Percentiles rank a stretch among this genome's conserved stretches.
phyloP scores from a whole-genome alignment of 2,797 vertebrate genomes.

The Peromyscus nudipes region DNA sequence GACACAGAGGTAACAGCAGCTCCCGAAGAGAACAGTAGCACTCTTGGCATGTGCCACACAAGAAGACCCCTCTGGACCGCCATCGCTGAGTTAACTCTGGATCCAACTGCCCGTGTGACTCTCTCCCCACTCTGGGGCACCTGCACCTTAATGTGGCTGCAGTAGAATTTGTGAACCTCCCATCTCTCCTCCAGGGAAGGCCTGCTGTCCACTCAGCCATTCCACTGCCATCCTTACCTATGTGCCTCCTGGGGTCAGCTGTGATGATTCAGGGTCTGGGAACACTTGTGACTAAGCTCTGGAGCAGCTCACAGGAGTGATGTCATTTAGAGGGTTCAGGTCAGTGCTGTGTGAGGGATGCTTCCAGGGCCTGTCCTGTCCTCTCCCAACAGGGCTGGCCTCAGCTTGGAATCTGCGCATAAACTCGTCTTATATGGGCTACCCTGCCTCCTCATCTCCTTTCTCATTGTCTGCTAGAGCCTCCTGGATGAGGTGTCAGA shows the following conservation, averaged over 20 bases:
- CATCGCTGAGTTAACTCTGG: not conserved
- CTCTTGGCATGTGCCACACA: not conserved
- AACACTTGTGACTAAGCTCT: accelerated
- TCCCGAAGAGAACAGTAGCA: not conserved
- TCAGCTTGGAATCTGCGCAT: not conserved
- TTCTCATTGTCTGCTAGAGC: not conserved
- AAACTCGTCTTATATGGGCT: accelerated
- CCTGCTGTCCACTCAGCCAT: not conserved
- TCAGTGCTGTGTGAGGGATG: not conserved
- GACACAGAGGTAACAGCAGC: accelerated
- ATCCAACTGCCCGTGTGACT: not conserved
- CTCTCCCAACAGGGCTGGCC: too few species aligned
- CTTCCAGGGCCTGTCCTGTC: too few species aligned
- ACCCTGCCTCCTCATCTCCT: not conserved
- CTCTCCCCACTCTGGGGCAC: not conserved
- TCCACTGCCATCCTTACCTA: not conserved
- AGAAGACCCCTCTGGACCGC: not conserved
- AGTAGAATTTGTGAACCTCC: not conserved
- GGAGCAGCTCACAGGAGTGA: not conserved
- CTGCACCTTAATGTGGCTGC: not conserved
- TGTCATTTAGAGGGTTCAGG: not conserved
- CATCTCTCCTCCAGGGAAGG: not conserved
- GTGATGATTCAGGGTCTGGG: not conserved
- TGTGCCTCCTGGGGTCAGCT: too few species aligned
- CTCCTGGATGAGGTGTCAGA: not conserved